phyloP scores from a whole-genome alignment of 2,797 vertebrate species.

The Falco cherrug region DNA sequence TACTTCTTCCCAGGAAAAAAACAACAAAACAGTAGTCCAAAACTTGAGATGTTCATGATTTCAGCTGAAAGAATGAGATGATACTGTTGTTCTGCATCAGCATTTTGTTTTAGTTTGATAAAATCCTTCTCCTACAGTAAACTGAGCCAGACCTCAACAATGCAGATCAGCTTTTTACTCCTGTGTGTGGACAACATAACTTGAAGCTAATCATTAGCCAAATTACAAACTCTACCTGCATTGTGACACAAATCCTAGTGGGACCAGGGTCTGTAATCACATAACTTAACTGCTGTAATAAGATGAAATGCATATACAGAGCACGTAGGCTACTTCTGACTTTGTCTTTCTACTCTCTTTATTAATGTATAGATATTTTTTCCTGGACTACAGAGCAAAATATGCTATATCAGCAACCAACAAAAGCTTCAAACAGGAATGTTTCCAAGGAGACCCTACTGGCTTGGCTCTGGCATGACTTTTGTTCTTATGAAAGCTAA shows the following conservation, averaged over 20 bases:
- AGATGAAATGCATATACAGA: not conserved
- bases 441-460: not conserved
- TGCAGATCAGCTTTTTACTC: not conserved
- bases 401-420: not conserved
- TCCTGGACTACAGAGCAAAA: not conserved
- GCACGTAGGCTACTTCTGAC: not conserved
- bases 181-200: not conserved
- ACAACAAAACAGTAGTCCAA: not conserved
- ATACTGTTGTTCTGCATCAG: not conserved
- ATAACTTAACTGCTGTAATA: not conserved
- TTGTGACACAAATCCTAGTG: not conserved
- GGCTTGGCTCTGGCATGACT: not conserved
- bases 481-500: not conserved
- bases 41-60: not conserved
- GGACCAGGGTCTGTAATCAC: not conserved
- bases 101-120: not conserved
- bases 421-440: not conserved
- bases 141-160: not conserved
- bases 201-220: not conserved
- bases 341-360: not conserved
- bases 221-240: not conserved
- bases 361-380: not conserved
- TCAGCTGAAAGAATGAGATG: not conserved
- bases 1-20: not conserved
- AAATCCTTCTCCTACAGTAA: not conserved